A percentile compares a stretch with the other conserved stretches of the same genome.
Evolutionary conservation across 2,113 vertebrate genomes (phyloP).

Genomic region (Delphinapterus leucas): DNA sequence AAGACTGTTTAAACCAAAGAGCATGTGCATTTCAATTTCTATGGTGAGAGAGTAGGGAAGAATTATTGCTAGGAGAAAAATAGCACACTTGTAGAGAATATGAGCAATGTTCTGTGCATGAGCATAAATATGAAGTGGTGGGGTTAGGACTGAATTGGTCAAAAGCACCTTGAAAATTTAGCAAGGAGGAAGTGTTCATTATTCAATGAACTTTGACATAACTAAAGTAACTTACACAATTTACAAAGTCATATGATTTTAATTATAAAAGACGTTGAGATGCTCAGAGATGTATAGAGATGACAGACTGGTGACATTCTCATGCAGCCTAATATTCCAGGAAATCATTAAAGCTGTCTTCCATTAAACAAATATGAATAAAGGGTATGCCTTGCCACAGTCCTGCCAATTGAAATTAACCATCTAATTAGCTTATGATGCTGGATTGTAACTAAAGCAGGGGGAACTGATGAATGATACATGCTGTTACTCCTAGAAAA

Average conservation of each 20-base stretch:
- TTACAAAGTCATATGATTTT: constrained; percentile 4
- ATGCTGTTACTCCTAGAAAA: neutral
- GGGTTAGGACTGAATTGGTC: neutral
- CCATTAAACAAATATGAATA: neutral
- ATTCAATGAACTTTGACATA: neutral
- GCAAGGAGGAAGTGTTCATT: neutral
- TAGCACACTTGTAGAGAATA: neutral
- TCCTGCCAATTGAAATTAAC: neutral
- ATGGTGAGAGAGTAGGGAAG: neutral
- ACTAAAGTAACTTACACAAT: neutral
- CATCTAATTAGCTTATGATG: neutral
- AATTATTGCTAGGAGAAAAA: constrained; percentile 32
- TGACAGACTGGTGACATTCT: neutral
- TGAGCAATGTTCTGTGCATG: neutral
- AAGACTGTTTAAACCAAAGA: constrained; percentile 36
- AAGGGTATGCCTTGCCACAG: accelerated
- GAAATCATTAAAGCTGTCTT: neutral
- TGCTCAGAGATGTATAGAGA: neutral
- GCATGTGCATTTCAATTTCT: neutral
- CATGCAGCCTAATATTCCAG: neutral
- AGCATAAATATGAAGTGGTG: neutral
- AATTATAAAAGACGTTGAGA: neutral
- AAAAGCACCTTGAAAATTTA: neutral
- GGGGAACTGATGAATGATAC: neutral
- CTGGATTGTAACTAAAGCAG: neutral